Evolutionary conservation across 2,888 invertebrate genomes (phyloP), one percentile per base, ranked within the genome.

Genomic region (Drepana falcataria): DNA sequence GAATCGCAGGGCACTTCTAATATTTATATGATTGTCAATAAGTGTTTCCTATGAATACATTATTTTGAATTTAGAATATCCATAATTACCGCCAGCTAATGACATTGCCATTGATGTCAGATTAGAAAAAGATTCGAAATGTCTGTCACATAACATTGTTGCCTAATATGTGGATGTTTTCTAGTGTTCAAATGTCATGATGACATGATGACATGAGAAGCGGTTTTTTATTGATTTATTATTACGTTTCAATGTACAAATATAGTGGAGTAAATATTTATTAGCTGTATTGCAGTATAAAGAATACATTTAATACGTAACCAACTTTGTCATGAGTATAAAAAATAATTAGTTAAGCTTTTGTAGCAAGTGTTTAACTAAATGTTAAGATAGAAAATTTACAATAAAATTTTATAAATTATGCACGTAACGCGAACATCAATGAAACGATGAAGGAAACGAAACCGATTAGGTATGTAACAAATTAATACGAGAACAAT

Each of bases 151-250:
- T 35, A 40, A 49, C 48, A 51, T 56, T 51, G 54, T 53, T 51
- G 54, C 54, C 56, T 53, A 41, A 47, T 35, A 55, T 48, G 33
- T n/a, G n/a, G n/a, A n/a, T 49, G 57, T 58, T 69, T 68, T 63
- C 63, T 61, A 54, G 48, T 54, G 65, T 65, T 59, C 55, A 59
- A 66, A 64, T 58, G 54, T 67, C 61, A 57, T 65, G 57, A n/a
- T n/a, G n/a, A n/a, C n/a, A n/a, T n/a, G n/a, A 57, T 61, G 63
- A 62, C 66, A 64, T 72, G 75, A 58, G 67, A 71, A 61, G 55
- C 48, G 55, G 60, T 59, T 62, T 60, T 57, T 59, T 49, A 51
- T 51, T 52, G 52, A 54, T 58, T 59, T 33, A 41, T n/a, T 4
- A 37, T 40, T 2, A 51, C 4, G 35, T n/a, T 41, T 37, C 41